phyloP scores from a whole-genome alignment of 2,888 invertebrate genomes.

The Trichacis sp. region DNA sequence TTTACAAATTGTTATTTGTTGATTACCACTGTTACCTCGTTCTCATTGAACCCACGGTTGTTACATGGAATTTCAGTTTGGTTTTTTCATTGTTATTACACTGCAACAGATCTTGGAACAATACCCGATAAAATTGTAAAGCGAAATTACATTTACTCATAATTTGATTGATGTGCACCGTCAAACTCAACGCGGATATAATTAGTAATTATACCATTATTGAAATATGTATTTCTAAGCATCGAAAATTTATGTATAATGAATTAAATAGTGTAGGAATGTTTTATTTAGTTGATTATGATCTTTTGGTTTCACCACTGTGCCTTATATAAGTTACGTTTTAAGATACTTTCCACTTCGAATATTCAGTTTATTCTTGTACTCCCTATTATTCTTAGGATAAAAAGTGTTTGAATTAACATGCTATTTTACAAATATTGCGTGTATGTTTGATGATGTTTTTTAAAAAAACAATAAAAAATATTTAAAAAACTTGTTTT shows the following conservation, averaged over 20 bases:
- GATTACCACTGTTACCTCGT: constrained; percentile 45
- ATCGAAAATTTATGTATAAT: too few relatives aligned
- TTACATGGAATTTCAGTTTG: too few relatives aligned
- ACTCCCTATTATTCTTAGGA: neutral
- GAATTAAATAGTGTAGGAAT: too few relatives aligned
- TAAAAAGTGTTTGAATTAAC: constrained; percentile 54
- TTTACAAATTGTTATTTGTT: constrained; percentile 35
- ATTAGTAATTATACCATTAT: too few relatives aligned
- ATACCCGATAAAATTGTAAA: too few relatives aligned
- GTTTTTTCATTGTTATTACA: too few relatives aligned
- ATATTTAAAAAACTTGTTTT: neutral
- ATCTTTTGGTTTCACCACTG: constrained; percentile 53
- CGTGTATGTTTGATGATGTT: constrained; percentile 41
- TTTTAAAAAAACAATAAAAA: constrained; percentile 14
- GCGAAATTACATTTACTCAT: too few relatives aligned
- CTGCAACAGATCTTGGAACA: too few relatives aligned
- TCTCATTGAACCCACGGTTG: constrained; percentile 15
- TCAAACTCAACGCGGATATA: too few relatives aligned
- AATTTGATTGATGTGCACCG: too few relatives aligned
- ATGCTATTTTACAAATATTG: constrained; percentile 58
- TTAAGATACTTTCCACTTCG: constrained; percentile 49
- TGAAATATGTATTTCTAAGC: too few relatives aligned
- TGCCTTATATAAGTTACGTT: constrained; percentile 51
- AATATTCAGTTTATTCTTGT: constrained; percentile 28
- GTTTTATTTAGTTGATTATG: neutral